Evolutionary conservation across 1,140 invertebrate species (phyloP).

Genomic region (Pteromalus puparum): DNA sequence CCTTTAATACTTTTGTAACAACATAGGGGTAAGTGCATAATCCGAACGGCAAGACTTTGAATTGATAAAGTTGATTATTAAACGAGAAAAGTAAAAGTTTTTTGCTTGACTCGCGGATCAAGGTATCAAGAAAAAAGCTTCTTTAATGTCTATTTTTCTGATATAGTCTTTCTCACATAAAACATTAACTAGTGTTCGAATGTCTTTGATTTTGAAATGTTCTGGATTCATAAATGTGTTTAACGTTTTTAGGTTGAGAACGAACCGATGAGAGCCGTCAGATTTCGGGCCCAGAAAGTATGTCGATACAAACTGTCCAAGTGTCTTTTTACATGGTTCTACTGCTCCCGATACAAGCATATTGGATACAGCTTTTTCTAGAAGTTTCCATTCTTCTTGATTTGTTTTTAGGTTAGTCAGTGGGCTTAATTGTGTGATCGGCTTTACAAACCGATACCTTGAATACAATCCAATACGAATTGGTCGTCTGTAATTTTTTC

Average conservation of each 20-base stretch:
- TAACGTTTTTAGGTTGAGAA: conserved; percentile 59
- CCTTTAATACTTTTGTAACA: conserved; percentile 49
- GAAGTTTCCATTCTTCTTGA: background rate
- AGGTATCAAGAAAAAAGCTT: conserved; percentile 37
- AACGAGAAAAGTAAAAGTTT: conserved; percentile 48
- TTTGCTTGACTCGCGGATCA: conserved; percentile 15
- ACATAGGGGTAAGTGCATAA: conserved; percentile 36
- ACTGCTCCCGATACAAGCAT: conserved; percentile 30
- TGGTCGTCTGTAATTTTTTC: too few relatives aligned
- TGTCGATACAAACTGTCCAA: conserved; percentile 45
- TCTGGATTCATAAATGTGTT: conserved; percentile 57
- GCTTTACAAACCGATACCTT: conserved; percentile 42
- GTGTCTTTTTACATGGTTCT: background rate
- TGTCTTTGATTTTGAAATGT: conserved; percentile 62
- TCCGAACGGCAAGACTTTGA: conserved; percentile 39
- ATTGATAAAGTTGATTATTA: conserved; percentile 42
- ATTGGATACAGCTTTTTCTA: conserved; percentile 18
- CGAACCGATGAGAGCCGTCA: conserved; percentile 56
- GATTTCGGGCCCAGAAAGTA: conserved; percentile 57
- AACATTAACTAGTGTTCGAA: conserved; percentile 54
- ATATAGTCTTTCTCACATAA: conserved; percentile 50
- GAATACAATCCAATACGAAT: conserved; percentile 42
- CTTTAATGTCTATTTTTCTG: conserved; percentile 47
- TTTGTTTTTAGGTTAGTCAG: background rate
- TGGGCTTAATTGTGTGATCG: background rate